Base-by-base conservation (phyloP, 1,140 invertebrate genomes). In the Bombus consobrinus region DNA sequence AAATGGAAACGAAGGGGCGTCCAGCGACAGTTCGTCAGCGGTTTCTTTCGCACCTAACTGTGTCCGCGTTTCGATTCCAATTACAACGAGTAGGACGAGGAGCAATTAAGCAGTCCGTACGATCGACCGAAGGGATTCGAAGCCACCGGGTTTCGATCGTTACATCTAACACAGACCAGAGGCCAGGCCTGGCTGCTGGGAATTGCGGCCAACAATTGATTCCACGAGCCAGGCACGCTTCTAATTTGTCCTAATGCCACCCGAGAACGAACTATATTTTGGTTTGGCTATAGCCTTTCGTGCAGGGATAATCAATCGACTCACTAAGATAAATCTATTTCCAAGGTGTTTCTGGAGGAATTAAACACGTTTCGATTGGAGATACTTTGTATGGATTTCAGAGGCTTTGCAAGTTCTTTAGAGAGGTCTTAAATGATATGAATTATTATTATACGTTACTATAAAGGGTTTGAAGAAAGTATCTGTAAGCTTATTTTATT, bases 181-280 rank as follows among this genome's bases (percentile, higher is more conserved):
- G 74, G 81, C 41, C 74, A 74, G 32, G 37, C 47, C 47, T 22
- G 41, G 39, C 84, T 66, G 76, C 62, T 69, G 79, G 81, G 81
- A 90, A 90, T 90, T 82, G 82, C 43, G 86, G 82, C 69, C 77
- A 84, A 90, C 83, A 83, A 90, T 90, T 90, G 86, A 90, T 90
- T 90, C 59, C 25, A 43, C 34, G 59, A 37, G 62, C 59, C 59
- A 43, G 32, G 62, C 79, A 78, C 68, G 47, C 76, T 80, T 89
- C 86, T 88, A 90, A 90, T 90, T 77, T 83, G 68, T 87, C 57
- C 64, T 74, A 59, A 81, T 64, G 85, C 73, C 57, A 66, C 32
- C 39, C 22, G 64, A 39, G 74, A 75, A 32, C 81, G 53, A 76
- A 53, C 18, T 25, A 69, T 62, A 75, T 39, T 80, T 53, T 34